Conservation (phyloP, 2,113 vertebrate genomes). For the Microtus pennsylvanicus region DNA sequence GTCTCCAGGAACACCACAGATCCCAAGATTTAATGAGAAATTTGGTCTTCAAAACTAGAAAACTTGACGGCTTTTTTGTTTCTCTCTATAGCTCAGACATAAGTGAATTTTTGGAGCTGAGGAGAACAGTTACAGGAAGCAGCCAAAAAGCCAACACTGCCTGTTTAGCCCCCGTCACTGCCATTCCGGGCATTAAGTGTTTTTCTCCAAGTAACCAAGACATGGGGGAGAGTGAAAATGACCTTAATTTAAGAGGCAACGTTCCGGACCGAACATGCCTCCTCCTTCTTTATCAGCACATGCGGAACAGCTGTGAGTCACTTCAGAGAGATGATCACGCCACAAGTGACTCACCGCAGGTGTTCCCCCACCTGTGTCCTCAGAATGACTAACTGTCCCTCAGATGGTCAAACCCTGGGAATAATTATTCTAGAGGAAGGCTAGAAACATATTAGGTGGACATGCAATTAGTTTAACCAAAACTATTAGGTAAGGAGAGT, state of each 20-base stretch:
- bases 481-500: constrained; percentile 35
- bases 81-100: constrained; percentile 30
- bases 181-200: background rate
- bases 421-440: constrained; percentile 19
- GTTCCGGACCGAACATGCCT: constrained; percentile 47
- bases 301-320: constrained; percentile 73
- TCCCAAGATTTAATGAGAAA: constrained; percentile 81
- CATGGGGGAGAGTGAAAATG: constrained; percentile 40
- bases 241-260: constrained; percentile 47
- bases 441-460: constrained; percentile 16
- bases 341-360: constrained; percentile 63
- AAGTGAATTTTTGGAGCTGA: constrained; percentile 39
- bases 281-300: constrained; percentile 61
- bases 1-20: constrained; percentile 75
- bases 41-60: constrained; percentile 69
- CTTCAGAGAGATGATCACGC: constrained; percentile 61
- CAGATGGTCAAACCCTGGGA: constrained; percentile 22
- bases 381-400: constrained; percentile 64
- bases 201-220: constrained; percentile 45
- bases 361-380: constrained; percentile 68
- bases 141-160: constrained; percentile 15
- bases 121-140: constrained; percentile 28
- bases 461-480: constrained; percentile 49
- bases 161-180: constrained; percentile 13
- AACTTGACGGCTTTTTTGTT: constrained; percentile 53